Conservation (phyloP, 2,888 invertebrate genomes). For the Spialia ferax region DNA sequence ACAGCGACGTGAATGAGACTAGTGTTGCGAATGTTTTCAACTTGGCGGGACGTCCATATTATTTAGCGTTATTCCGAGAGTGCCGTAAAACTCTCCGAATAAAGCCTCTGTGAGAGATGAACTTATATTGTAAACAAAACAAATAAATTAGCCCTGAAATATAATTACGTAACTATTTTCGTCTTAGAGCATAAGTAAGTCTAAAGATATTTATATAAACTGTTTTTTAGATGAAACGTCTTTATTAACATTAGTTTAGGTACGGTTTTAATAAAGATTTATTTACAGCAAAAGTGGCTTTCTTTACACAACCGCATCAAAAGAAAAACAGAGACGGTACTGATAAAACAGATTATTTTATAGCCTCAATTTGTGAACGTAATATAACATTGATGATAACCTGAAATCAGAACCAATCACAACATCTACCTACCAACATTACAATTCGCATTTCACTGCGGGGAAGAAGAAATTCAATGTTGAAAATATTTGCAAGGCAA, state of each 20-base stretch:
- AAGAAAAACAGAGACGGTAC: neutral
- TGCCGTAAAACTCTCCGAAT: neutral
- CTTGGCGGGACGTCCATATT: neutral
- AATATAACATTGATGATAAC: neutral
- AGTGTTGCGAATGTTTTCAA: neutral
- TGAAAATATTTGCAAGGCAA: conserved; percentile 9
- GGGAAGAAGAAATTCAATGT: neutral
- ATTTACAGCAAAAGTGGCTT: no score
- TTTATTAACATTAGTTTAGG: no score
- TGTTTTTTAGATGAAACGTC: no score
- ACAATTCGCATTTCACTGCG: neutral
- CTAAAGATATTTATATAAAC: no score
- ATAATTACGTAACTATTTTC: neutral
- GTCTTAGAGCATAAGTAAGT: no score
- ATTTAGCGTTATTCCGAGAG: neutral
- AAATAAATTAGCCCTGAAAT: neutral
- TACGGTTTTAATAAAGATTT: no score
- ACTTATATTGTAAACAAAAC: neutral
- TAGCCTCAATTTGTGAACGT: neutral
- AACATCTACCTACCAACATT: neutral
- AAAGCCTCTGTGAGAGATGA: neutral
- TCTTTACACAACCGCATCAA: no score
- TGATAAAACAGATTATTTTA: no score
- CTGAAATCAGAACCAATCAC: conserved; percentile 1
- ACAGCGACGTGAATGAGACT: conserved; percentile 5